Base-by-base conservation (phyloP, 2,888 invertebrate genomes). In the Mallateleia sp. region DNA sequence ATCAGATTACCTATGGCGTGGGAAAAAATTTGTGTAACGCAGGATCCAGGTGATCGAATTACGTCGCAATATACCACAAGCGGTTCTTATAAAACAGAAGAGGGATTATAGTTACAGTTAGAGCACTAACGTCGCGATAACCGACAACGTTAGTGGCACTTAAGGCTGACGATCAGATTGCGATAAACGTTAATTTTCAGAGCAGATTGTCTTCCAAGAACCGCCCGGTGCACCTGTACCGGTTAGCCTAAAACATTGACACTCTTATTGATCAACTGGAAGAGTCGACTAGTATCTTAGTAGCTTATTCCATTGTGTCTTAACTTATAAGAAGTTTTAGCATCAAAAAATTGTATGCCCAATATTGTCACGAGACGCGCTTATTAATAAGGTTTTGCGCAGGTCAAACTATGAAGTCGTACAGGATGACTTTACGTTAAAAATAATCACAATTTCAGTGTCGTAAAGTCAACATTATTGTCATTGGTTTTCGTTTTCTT, bases 191-290 rank as follows among this genome's bases (percentile, higher is more conserved):
- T 62, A 71, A 64, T 71, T 71, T 24, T 60, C 50, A 62, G 32
- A 72, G 52, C 62, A 34, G 83, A 83, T 83, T 77, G 84, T 84
- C 74, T 79, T 74, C 66, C 47, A 84, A 84, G 84, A 84, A 84
- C 78, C 84, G 74, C 84, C 58, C 72, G 24, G 64, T 60, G 45
- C 52, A 75, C 54, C 28, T 25, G 25, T 71, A 64, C 50, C 54
- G 60, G 54, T 83, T 83, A 77, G 50, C 50, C 60, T 78, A 84
- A 71, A 56, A 84, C 78, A 78, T 25, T 52, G 58, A 84, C 58
- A 72, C n/a, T 34, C 69, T 67, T 78, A 38, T 77, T 56, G n/a
- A 71, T 64, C 78, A 83, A 83, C 62, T 64, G 42, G 18, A 28
- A 78, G 62, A 58, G 50, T 83, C 72, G 77, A 83, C 83, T 75